A percentile compares a stretch with the other conserved stretches of the same genome.
Conservation (phyloP, 2,113 vertebrate species). For the Zosterops borbonicus region DNA sequence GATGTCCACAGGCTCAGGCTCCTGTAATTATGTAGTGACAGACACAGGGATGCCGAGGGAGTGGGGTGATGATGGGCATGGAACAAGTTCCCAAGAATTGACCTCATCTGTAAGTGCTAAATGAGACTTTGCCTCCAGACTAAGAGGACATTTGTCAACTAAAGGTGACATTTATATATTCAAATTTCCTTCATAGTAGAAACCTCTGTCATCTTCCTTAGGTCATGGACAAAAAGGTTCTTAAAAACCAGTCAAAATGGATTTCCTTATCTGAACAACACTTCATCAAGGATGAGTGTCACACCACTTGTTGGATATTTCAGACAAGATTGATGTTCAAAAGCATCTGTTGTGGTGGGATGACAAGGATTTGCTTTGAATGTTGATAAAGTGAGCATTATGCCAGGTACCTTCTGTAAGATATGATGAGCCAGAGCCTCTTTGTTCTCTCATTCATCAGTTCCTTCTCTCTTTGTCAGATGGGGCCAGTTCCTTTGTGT, state of each 20-base stretch:
- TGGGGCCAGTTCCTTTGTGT: neutral
- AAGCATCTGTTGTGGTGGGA: neutral
- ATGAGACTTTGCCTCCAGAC: neutral
- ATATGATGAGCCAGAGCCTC: neutral
- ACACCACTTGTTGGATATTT: neutral
- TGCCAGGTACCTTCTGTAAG: neutral
- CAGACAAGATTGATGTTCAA: neutral
- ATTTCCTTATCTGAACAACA: neutral
- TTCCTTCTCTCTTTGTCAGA: neutral
- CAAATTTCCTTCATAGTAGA: neutral
- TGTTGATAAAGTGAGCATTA: neutral
- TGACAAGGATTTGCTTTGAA: neutral
- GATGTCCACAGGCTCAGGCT: neutral
- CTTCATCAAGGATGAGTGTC: neutral
- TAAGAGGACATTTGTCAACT: neutral
- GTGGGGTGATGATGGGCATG: accelerated
- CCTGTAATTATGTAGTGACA: neutral
- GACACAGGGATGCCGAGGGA: neutral
- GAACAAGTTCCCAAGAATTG: neutral
- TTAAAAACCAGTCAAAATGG: neutral
- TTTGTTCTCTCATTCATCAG: neutral
- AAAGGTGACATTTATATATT: neutral
- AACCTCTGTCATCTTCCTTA: neutral
- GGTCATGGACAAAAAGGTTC: neutral
- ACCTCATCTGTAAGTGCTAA: neutral